Conservation (phyloP, 2,888 invertebrate species). For the Dicycla oo region DNA sequence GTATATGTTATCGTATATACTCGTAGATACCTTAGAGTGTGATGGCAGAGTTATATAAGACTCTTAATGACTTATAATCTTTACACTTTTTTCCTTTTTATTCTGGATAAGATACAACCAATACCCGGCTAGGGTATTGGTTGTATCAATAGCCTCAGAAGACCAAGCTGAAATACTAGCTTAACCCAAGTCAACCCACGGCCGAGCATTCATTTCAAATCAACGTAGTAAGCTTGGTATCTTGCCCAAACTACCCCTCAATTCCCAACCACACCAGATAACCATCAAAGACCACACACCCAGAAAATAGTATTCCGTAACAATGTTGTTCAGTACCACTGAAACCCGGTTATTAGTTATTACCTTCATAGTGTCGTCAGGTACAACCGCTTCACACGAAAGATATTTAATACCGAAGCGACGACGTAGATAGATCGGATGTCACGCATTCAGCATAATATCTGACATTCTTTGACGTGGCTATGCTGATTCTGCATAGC, state of each 20-base stretch:
- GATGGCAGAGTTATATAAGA: neutral
- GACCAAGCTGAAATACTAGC: neutral
- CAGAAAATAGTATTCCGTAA: neutral
- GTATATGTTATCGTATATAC: too few species aligned
- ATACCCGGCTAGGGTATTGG: neutral
- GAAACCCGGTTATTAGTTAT: constrained; percentile 19
- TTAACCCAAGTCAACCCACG: neutral
- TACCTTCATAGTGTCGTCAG: constrained; percentile 28
- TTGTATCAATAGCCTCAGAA: neutral
- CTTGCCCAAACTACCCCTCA: neutral
- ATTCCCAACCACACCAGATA: neutral
- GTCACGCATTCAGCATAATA: constrained; percentile 43
- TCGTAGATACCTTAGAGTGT: too few species aligned
- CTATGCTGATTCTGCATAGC: constrained; percentile 12
- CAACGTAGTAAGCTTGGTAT: neutral
- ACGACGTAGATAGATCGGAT: constrained; percentile 50
- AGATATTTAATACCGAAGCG: constrained; percentile 53
- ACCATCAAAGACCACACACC: neutral
- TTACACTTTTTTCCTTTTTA: neutral
- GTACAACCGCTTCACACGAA: constrained; percentile 26
- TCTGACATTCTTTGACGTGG: constrained; percentile 34
- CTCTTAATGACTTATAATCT: neutral
- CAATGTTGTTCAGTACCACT: constrained; percentile 2
- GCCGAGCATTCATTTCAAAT: neutral
- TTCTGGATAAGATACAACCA: neutral